Conservation (phyloP, 2,797 vertebrate species). For the Corythornis leucogaster region DNA sequence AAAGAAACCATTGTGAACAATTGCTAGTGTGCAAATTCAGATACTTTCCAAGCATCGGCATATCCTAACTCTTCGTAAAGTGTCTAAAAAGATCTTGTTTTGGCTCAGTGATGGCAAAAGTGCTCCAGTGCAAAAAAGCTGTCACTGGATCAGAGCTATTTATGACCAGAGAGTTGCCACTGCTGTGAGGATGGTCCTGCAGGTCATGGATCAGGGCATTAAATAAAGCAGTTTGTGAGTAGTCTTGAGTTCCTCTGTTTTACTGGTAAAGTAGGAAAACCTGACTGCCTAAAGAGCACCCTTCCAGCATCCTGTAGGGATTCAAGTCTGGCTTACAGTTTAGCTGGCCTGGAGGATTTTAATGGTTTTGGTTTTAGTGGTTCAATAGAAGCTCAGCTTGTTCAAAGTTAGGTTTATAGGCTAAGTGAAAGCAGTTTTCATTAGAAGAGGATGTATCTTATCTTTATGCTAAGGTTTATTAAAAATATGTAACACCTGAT, state of each 20-base stretch:
- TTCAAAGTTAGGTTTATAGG: background rate
- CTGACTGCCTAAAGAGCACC: background rate
- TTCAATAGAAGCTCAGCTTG: background rate
- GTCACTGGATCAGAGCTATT: background rate
- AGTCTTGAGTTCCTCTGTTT: background rate
- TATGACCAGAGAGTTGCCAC: background rate
- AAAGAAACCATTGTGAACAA: background rate
- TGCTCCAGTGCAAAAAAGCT: background rate
- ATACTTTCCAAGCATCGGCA: background rate
- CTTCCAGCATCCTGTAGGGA: background rate
- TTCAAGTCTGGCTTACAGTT: background rate
- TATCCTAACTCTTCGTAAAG: background rate
- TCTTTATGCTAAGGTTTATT: constrained; percentile 30
- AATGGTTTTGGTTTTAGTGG: background rate
- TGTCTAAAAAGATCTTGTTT: background rate
- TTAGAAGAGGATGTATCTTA: constrained; percentile 16
- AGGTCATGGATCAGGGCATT: background rate
- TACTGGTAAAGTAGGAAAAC: background rate
- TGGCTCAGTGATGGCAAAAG: background rate
- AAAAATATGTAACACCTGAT: constrained; percentile 65
- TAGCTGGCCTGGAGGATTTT: background rate
- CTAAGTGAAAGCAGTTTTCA: background rate
- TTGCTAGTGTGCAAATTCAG: background rate
- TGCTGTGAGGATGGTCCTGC: background rate
- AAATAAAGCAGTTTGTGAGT: background rate